Percentiles rank a stretch among this genome's conserved stretches.
These are phyloP conservation scores for Chaunax sp. DNA, from an alignment of 2,797 vertebrate genomes.

Conservation along the genomic window DNA sequence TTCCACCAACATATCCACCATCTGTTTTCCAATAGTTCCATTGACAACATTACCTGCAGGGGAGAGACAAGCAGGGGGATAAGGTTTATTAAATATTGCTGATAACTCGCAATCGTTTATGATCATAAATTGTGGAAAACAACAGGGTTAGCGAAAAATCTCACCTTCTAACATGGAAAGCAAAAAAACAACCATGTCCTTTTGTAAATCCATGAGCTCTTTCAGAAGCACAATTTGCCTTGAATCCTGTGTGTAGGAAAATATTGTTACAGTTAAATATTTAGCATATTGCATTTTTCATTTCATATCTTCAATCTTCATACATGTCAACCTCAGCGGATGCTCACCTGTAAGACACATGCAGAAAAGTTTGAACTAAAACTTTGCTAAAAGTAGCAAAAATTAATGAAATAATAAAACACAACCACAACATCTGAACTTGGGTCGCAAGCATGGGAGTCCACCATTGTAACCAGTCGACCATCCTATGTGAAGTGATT, in stretches of 20 bases:
- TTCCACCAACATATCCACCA: constrained; percentile 98
- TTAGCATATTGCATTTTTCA: background rate
- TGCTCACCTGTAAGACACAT: no score
- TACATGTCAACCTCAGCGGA: no score
- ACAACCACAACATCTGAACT: no score
- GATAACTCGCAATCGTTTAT: background rate
- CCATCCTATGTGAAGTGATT: no score
- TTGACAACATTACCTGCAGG: constrained; percentile 92
- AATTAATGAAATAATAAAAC: no score
- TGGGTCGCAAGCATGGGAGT: no score
- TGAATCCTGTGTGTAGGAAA: constrained; percentile 85
- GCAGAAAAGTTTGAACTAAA: no score
- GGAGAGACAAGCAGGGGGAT: background rate
- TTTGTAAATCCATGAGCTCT: constrained; percentile 96
- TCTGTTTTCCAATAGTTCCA: constrained; percentile 97
- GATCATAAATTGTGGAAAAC: background rate
- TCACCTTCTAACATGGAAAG: constrained; percentile 97
- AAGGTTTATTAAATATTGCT: background rate
- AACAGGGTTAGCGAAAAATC: background rate
- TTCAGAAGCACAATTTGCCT: constrained; percentile 95
- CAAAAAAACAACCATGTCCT: constrained; percentile 98
- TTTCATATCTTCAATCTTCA: background rate
- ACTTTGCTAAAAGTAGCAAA: no score
- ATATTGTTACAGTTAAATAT: background rate
- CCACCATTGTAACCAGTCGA: no score